A percentile compares a stretch with the other conserved stretches of the same genome.
These are phyloP conservation scores for Ips typographus DNA, from an alignment of 1,140 invertebrate genomes.

Conservation along the genomic window DNA sequence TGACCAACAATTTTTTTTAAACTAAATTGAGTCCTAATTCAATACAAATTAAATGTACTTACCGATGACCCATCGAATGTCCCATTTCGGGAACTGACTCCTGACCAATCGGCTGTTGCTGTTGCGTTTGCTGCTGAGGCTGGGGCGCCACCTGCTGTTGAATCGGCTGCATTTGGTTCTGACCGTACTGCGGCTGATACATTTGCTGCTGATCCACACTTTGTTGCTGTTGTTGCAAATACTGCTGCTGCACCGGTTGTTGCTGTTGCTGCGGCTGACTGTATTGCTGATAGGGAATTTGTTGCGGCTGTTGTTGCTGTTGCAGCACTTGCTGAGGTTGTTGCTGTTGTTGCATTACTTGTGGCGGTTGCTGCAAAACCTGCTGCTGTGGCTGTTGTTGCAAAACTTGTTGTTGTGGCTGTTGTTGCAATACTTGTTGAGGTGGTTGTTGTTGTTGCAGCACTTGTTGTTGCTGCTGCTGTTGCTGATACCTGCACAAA, in stretches of 20 bases:
- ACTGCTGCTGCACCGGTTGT: conserved; percentile 50
- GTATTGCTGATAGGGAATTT: conserved; percentile 22
- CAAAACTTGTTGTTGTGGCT: conserved; percentile 23
- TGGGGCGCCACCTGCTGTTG: conserved; percentile 10
- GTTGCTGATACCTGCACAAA: neutral
- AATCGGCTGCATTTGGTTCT: conserved; percentile 41
- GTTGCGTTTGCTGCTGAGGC: conserved; percentile 43
- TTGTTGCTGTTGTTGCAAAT: conserved; percentile 52
- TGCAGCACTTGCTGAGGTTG: conserved; percentile 30
- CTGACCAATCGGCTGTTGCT: conserved; percentile 34
- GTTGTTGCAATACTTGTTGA: conserved; percentile 20
- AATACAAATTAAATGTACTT: neutral
- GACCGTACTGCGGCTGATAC: conserved; percentile 34
- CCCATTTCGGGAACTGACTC: conserved; percentile 18
- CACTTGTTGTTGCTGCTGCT: conserved; percentile 32
- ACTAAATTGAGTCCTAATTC: too few species aligned
- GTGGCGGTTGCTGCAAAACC: conserved; percentile 28
- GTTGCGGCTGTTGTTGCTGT: conserved; percentile 21
- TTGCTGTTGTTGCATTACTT: conserved; percentile 17
- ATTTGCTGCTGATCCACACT: conserved; percentile 41
- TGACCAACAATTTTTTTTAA: too few species aligned
- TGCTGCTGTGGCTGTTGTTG: conserved; percentile 14
- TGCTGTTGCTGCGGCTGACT: conserved; percentile 33
- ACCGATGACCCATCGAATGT: conserved; percentile 31
- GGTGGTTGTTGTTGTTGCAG: conserved; percentile 32